Evolutionary conservation across 1,140 invertebrate species (phyloP).

Genomic region (Bombus balteatus): DNA sequence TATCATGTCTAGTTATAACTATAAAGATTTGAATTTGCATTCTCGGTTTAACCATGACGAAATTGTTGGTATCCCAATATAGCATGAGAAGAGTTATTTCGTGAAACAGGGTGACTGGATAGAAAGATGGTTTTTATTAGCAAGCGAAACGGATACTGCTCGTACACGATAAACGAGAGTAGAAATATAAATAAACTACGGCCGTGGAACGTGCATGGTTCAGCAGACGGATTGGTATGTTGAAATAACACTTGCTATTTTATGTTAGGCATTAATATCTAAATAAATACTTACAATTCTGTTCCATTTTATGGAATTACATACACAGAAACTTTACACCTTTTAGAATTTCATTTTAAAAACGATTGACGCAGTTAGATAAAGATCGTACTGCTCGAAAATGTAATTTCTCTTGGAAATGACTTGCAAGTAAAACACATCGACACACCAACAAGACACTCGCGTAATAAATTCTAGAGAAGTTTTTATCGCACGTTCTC

Average conservation of each 20-base stretch:
- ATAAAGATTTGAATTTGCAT: too few relatives aligned
- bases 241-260: neutral
- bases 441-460: neutral
- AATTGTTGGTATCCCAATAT: neutral
- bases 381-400: neutral
- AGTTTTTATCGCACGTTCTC: constrained; percentile 12
- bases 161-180: neutral
- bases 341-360: neutral
- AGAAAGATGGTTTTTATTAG: too few relatives aligned
- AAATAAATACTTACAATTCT: neutral
- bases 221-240: neutral
- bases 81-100: neutral
- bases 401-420: neutral
- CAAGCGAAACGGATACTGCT: neutral
- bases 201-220: neutral
- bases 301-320: neutral
- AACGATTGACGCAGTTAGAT: too few relatives aligned
- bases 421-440: neutral
- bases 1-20: too few relatives aligned
- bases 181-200: constrained; percentile 19
- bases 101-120: neutral
- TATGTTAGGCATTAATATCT: too few relatives aligned
- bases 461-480: constrained; percentile 1
- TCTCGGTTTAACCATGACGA: neutral
- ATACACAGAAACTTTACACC: too few relatives aligned